Conservation (phyloP, 2,113 vertebrate species). For the Phalacrocorax carbo region DNA sequence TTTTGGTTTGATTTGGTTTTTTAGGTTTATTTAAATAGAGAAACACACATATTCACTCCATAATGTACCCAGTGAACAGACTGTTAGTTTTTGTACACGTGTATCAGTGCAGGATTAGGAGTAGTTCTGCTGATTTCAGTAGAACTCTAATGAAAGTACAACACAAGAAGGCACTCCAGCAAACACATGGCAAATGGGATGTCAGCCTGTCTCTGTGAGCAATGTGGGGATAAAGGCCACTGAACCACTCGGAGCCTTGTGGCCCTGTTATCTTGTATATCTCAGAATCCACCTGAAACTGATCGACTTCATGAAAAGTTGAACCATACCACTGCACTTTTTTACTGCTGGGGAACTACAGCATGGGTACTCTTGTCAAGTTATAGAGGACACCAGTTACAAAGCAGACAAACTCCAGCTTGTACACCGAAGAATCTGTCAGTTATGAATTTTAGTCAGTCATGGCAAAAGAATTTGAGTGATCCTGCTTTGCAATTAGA, state of each 20-base stretch:
- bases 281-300: background rate
- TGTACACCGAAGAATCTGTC: background rate
- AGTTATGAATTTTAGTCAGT: background rate
- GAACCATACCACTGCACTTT: background rate
- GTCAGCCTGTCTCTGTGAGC: background rate
- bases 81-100: background rate
- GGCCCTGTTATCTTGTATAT: background rate
- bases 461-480: background rate
- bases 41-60: background rate
- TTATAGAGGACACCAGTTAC: background rate
- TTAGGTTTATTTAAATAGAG: background rate
- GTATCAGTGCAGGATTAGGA: background rate
- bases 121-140: background rate
- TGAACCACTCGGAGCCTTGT: background rate
- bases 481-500: background rate
- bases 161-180: background rate
- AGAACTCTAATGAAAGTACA: background rate
- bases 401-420: background rate
- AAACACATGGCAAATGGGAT: background rate
- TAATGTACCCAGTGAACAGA: background rate
- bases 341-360: background rate
- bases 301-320: background rate
- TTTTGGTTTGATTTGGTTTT: background rate
- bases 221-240: background rate
- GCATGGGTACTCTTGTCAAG: background rate